Conservation (phyloP, 2,888 invertebrate species). For the Dasypogon diadema region DNA sequence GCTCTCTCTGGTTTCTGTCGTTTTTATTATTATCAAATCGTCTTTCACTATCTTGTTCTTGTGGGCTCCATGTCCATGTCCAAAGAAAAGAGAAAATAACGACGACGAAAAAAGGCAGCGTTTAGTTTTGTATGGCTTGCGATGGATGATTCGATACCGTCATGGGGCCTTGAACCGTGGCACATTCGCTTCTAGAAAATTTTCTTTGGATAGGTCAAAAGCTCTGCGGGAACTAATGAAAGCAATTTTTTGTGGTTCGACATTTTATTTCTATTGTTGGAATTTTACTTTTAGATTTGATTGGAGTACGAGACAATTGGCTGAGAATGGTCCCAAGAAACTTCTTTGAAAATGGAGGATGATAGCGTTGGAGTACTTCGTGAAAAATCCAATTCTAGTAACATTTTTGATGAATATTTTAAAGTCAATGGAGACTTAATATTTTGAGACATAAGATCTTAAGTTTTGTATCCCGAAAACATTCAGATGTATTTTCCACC, state of each 20-base stretch:
- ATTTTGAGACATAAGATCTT: too few relatives aligned
- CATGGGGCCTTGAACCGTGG: conserved; percentile 45
- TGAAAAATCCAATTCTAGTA: too few relatives aligned
- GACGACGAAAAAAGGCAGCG: too few relatives aligned
- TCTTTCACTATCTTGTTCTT: conserved; percentile 36
- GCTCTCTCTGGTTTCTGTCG: conserved; percentile 15
- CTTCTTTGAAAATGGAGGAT: too few relatives aligned
- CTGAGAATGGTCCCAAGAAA: too few relatives aligned
- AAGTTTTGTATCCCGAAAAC: too few relatives aligned
- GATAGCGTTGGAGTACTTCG: too few relatives aligned
- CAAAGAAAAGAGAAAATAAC: conserved; percentile 42
- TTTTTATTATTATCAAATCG: conserved; percentile 17
- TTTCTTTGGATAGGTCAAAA: conserved; percentile 45
- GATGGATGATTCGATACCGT: conserved; percentile 25
- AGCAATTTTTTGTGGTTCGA: conserved; percentile 1
- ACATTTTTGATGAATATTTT: too few relatives aligned
- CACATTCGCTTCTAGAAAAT: conserved; percentile 32
- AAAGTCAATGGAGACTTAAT: too few relatives aligned
- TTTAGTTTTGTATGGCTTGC: background rate
- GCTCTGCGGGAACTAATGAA: conserved; percentile 14
- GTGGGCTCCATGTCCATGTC: background rate
- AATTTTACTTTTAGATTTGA: too few relatives aligned
- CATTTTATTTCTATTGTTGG: background rate
- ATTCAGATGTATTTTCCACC: too few relatives aligned
- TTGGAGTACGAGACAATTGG: too few relatives aligned